Evolutionary conservation across 2,797 vertebrate species (phyloP), one percentile per base, ranked within the genome.

Genomic region (Australoheros facetus): DNA sequence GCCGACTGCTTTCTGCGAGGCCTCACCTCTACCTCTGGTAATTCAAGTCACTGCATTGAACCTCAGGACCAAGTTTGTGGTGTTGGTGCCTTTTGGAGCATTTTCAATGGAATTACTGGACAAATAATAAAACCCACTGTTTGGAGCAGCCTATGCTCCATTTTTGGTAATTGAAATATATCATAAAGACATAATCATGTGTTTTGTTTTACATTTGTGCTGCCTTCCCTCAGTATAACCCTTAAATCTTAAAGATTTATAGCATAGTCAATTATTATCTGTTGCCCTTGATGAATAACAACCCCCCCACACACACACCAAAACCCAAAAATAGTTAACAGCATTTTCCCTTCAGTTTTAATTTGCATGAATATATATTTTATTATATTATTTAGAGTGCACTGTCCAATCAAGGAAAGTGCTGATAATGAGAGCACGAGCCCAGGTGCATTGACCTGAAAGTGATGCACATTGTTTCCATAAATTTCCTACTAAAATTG

Each of bases 81-180:
- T 45, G 4, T 30, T 69, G 42, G 23, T 48, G 42, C 23, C 62
- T n/a, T 69, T 4, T 4, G 10, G 26, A 30, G 42, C 42, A 51
- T 51, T 51, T 51, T 51, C 17, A 48, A 45, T 48, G 16, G 9
- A 30, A 66, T 0, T 48, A 30, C 4, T 30, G 1, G 2, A 66
- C 17, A 66, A 66, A 48, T 28, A 19, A 48, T 45, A 66, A 48
- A 48, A 48, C 5, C 26, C 23, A 28, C 16, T 48, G 62, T 10
- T 23, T 28, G 37, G 39, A 66, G 48, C 39, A 66, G 42, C 45
- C 0, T 0, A 0, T 64, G 39, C 26, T 64, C 26, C 39, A 17
- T 0, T 0, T 64, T 26, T 64, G 39, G 8, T 64, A 9, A 7
- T 45, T 66, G 16, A 45, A 28, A 64, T 66, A 45, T 45, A 28